Evolutionary conservation across 2,888 invertebrate genomes (phyloP), one percentile per base, ranked within the genome.

Genomic region (Bhutanitis thaidina): DNA sequence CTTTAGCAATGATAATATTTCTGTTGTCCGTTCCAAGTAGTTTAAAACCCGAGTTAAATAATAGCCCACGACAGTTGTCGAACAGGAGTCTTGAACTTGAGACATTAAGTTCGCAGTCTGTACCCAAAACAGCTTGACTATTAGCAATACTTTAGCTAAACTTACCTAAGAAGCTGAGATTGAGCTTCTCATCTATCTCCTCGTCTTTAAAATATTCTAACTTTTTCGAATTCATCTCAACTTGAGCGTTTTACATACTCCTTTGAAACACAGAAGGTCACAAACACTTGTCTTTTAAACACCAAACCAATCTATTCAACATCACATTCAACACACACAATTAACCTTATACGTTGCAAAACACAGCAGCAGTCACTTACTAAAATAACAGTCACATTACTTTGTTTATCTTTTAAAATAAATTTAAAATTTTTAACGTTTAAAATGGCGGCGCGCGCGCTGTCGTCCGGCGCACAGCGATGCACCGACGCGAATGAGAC

Each of bases 111-210:
- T 20, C 20, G 20, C 20, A 20, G 20, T 2, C 5, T 20, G 20
- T 5, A 20, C 20, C 20, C 20, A 3, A 3, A 20, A 20, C 20
- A 2, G 20, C 5, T 20, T 3, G 3, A 20, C 20, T 20, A 20
- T 20, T 20, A 20, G 5, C 29, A 34, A 12, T 34, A 34, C 4
- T 20, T 39, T 44, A 32, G 5, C 14, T 52, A 49, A 54, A 69
- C 77, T 80, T 64, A 88, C 89, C 89, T 89, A 88, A 79, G 80
- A 88, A 89, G 76, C 89, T 89, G 75, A 89, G 85, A 68, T 83
- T 88, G 55, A 80, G 76, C 66, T 88, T 88, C 58, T 78, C 87
- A 71, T 86, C 86, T 69, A 80, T 82, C 55, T 87, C 84, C 53
- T 80, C 78, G 64, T 87, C 80, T 54, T 79, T 79, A 59, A 83